A percentile compares a stretch with the other conserved stretches of the same genome.
Conservation (phyloP, 2,888 invertebrate species). For the Baronia brevicornis region DNA sequence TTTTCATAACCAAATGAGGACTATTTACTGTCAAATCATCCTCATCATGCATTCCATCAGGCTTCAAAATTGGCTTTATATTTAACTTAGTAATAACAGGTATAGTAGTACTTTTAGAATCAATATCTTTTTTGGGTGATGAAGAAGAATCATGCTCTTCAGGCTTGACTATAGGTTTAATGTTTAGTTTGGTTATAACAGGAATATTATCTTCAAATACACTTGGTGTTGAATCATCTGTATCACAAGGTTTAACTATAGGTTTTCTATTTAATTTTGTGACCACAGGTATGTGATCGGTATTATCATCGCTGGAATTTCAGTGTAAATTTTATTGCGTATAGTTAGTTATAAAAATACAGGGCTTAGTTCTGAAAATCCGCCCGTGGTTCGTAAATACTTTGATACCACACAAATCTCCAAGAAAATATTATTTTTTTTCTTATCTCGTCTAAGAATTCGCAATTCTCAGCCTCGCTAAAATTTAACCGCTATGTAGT, state of each 20-base stretch:
- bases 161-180: conserved; percentile 51
- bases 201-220: conserved; percentile 38
- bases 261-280: conserved; percentile 75
- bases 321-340: no score
- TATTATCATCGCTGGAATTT: conserved; percentile 56
- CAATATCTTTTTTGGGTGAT: conserved; percentile 47
- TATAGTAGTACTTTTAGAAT: conserved; percentile 30
- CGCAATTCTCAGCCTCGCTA: no score
- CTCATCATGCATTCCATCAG: conserved; percentile 34
- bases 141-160: conserved; percentile 34
- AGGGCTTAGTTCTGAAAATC: no score
- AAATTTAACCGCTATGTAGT: no score
- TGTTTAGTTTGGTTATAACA: conserved; percentile 47
- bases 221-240: conserved; percentile 30
- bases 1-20: conserved; percentile 56
- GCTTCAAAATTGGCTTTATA: conserved; percentile 62
- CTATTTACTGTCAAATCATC: conserved; percentile 37
- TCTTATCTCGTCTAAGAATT: no score
- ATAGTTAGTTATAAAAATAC: no score
- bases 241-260: conserved; percentile 45
- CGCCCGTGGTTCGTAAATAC: no score
- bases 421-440: no score
- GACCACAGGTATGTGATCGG: conserved; percentile 51
- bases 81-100: conserved; percentile 51
- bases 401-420: no score